Evolutionary conservation across 2,797 vertebrate species (phyloP).

Genomic region (Helarctos malayanus): DNA sequence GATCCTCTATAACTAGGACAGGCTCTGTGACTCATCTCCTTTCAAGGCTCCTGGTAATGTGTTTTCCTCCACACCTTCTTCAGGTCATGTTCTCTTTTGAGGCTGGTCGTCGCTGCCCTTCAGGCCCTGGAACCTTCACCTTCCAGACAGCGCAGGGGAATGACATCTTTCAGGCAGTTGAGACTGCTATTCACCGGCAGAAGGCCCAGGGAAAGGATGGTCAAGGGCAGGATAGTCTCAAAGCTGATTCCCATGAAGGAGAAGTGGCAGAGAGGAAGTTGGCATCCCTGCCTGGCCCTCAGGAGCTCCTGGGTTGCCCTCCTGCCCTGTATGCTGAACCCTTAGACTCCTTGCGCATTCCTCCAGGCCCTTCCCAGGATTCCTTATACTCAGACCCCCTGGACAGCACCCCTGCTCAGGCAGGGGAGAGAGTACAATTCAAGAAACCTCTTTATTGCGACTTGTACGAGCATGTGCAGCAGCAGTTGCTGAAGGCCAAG

Average conservation of each 20-base stretch:
- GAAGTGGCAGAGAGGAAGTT: constrained; percentile 67
- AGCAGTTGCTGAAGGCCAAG: constrained; percentile 84
- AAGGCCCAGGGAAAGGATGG: constrained; percentile 93
- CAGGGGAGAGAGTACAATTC: not conserved
- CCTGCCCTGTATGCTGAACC: constrained; percentile 94
- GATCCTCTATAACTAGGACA: not conserved
- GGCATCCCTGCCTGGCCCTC: constrained; percentile 74
- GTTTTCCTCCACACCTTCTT: not conserved
- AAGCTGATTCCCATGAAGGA: constrained; percentile 88
- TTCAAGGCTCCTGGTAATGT: not conserved
- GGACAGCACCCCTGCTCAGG: constrained; percentile 88
- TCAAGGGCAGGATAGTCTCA: constrained; percentile 88
- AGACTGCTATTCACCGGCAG: constrained; percentile 95
- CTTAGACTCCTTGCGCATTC: constrained; percentile 93
- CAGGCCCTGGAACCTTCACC: constrained; percentile 98
- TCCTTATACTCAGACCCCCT: constrained; percentile 95
- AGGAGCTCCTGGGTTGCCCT: constrained; percentile 88
- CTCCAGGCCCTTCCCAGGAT: constrained; percentile 85
- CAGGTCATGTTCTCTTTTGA: constrained; percentile 99
- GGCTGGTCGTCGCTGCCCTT: constrained; percentile 97
- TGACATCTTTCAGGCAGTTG: constrained; percentile 96
- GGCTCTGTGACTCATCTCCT: not conserved
- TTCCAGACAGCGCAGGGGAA: constrained; percentile 98
- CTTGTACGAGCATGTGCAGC: constrained; percentile 90
- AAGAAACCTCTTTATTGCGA: constrained; percentile 87